Evolutionary conservation across 2,113 vertebrate genomes (phyloP).

Genomic region (Limnothrissa miodon): DNA sequence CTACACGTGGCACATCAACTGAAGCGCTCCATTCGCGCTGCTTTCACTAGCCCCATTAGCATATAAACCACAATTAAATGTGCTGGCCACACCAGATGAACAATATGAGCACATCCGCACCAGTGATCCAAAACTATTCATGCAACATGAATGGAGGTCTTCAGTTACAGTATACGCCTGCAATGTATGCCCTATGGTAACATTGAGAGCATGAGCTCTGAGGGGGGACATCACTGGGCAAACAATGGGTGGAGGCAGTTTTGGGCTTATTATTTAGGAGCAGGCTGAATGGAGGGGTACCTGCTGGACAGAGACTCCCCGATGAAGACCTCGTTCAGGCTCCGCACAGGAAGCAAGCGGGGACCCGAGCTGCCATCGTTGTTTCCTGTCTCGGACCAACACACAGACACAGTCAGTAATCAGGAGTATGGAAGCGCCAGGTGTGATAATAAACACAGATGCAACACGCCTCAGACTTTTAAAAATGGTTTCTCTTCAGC

Average conservation of each 20-base stretch:
- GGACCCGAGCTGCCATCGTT: slow-evolving; percentile 72
- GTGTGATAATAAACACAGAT: no score
- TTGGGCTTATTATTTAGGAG: background rate
- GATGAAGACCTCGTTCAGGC: slow-evolving; percentile 96
- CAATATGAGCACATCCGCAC: no score
- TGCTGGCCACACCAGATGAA: no score
- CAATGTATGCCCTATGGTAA: background rate
- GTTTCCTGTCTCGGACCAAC: slow-evolving; percentile 44
- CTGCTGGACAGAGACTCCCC: slow-evolving; percentile 97
- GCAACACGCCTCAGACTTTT: background rate
- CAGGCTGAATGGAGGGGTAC: slow-evolving; percentile 59
- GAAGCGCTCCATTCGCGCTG: no score
- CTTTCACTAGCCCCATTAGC: no score
- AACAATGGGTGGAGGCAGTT: background rate
- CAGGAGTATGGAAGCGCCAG: no score
- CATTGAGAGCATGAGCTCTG: background rate
- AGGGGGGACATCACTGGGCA: background rate
- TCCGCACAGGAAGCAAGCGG: slow-evolving; percentile 85
- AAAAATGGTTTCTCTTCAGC: no score
- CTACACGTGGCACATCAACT: no score
- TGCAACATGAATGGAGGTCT: no score
- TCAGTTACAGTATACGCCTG: no score
- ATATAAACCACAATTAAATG: no score
- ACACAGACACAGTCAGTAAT: background rate
- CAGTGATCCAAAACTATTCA: no score